Evolutionary conservation across 2,797 vertebrate species (phyloP).

Genomic region (Protosalanx chinensis): DNA sequence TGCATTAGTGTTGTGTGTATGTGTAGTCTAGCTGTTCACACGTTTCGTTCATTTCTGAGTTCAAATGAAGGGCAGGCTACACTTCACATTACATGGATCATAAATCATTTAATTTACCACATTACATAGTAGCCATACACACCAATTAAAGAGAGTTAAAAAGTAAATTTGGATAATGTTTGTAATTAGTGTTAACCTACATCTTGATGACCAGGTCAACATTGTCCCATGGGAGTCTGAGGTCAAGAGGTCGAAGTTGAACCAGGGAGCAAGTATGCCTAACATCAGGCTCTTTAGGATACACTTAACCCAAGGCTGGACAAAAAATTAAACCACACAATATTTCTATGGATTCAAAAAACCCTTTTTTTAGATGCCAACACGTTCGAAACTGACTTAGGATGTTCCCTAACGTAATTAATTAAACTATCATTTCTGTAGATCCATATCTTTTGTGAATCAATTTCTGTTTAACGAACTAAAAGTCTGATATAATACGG

Average conservation of each 20-base stretch:
- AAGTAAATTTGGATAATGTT: slow-evolving; percentile 1
- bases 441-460: no score
- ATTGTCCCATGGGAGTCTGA: slow-evolving; percentile 68
- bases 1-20: no score
- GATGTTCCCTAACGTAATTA: background rate
- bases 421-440: background rate
- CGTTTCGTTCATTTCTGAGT: background rate
- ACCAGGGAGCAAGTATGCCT: slow-evolving; percentile 51
- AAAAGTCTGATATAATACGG: no score
- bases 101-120: background rate
- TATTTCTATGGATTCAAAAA: no score
- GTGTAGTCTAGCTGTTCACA: no score
- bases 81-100: background rate
- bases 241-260: slow-evolving; percentile 71
- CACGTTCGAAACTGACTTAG: no score
- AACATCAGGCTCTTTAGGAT: background rate
- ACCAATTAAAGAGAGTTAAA: background rate
- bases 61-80: background rate
- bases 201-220: slow-evolving; percentile 72
- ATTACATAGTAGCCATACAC: background rate
- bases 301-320: no score
- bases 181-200: slow-evolving; percentile 33
- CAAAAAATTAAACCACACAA: no score
- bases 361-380: no score
- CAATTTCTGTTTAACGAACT: no score